phyloP scores from a whole-genome alignment of 2,113 vertebrate species.

The Lycaon pictus region DNA sequence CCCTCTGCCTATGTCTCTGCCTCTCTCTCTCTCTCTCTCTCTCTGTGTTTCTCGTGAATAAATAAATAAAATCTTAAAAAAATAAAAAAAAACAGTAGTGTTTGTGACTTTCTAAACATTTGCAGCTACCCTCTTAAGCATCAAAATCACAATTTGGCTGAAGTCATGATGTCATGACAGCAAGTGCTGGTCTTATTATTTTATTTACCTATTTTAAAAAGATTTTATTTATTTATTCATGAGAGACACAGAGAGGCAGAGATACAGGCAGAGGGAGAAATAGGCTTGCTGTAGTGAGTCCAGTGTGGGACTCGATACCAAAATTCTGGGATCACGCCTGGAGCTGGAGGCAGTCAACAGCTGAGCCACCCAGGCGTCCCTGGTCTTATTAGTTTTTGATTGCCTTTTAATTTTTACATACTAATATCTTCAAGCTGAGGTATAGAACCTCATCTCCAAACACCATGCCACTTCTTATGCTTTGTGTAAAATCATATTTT shows the following conservation, averaged over 20 bases:
- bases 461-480: conserved; percentile 40
- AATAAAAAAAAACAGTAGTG: neutral
- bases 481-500: conserved; percentile 53
- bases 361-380: too few relatives aligned
- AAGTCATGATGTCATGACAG: conserved; percentile 41
- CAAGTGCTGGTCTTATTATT: conserved; percentile 37
- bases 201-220: too few relatives aligned
- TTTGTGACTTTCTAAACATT: conserved; percentile 56
- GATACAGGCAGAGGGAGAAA: too few relatives aligned
- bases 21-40: neutral
- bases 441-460: conserved; percentile 26
- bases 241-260: too few relatives aligned
- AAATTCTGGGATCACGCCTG: too few relatives aligned
- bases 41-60: neutral
- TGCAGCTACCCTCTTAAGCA: conserved; percentile 14
- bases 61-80: neutral
- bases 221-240: too few relatives aligned
- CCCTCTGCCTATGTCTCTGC: neutral
- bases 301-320: too few relatives aligned
- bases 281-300: too few relatives aligned
- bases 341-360: too few relatives aligned
- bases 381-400: neutral
- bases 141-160: conserved; percentile 27
- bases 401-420: conserved; percentile 63
- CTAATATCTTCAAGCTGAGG: conserved; percentile 6